Conservation (phyloP, 2,888 invertebrate species). For the Candidula unifasciata region DNA sequence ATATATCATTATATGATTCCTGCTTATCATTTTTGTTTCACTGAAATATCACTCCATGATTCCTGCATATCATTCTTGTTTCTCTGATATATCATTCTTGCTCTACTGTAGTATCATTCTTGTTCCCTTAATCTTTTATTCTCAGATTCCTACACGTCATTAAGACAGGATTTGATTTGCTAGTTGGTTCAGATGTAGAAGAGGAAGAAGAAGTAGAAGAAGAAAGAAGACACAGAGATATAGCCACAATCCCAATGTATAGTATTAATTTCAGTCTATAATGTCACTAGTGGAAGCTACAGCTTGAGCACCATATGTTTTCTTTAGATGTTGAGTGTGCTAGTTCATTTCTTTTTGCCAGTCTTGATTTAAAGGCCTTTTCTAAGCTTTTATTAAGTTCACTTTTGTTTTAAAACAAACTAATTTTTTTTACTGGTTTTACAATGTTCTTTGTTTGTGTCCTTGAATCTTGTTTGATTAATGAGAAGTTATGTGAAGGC, state of each 20-base stretch:
- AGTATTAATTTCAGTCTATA: not conserved
- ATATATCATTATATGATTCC: not conserved
- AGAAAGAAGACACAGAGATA: not conserved
- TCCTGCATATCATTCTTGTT: not conserved
- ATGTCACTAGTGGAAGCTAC: not conserved
- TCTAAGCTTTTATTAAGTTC: no score
- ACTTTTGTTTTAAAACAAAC: no score
- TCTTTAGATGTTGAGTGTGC: not conserved
- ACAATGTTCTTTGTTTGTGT: no score
- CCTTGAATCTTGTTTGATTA: no score
- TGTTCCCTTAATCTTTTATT: slow-evolving; percentile 20
- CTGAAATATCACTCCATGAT: not conserved
- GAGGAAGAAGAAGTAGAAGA: slow-evolving; percentile 39
- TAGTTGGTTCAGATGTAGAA: slow-evolving; percentile 42
- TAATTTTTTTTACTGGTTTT: no score
- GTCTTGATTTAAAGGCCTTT: no score
- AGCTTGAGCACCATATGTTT: not conserved
- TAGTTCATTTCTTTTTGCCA: not conserved
- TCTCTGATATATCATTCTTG: not conserved
- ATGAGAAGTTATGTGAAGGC: no score
- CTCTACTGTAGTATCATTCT: not conserved
- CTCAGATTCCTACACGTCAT: slow-evolving; percentile 49
- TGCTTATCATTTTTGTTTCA: not conserved
- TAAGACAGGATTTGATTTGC: slow-evolving; percentile 43
- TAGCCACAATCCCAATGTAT: slow-evolving; percentile 32